phyloP scores from a whole-genome alignment of 1,140 invertebrate species.

The Drosophila parabipectinata region DNA sequence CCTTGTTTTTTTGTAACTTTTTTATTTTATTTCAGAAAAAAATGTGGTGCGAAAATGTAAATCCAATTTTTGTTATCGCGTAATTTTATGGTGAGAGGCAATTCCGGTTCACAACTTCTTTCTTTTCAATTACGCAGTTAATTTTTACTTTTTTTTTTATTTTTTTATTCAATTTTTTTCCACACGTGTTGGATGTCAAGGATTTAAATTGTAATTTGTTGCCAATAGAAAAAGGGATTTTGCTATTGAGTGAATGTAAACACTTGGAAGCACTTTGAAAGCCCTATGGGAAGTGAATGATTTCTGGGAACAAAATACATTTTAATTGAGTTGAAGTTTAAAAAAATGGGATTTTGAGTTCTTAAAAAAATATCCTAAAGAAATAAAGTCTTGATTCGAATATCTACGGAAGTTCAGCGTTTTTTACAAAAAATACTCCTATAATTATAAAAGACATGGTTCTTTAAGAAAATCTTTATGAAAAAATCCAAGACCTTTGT shows the following conservation, averaged over 20 bases:
- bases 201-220: conserved; percentile 23
- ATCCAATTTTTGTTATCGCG: conserved; percentile 72
- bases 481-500: conserved; percentile 1
- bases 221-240: background rate
- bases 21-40: conserved; percentile 30
- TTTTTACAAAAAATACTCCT: no score
- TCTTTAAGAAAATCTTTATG: background rate
- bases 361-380: no score
- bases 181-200: conserved; percentile 59
- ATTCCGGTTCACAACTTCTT: conserved; percentile 14
- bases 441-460: background rate
- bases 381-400: no score
- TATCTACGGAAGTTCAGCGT: no score
- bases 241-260: conserved; percentile 32
- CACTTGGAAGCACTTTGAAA: conserved; percentile 29
- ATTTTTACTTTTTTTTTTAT: conserved; percentile 10
- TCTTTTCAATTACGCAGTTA: conserved; percentile 64
- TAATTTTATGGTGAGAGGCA: conserved; percentile 49
- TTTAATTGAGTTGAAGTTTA: conserved; percentile 14
- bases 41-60: conserved; percentile 63
- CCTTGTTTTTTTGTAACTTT: conserved; percentile 15
- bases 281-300: conserved; percentile 5
- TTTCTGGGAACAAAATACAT: background rate
- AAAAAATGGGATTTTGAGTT: background rate
- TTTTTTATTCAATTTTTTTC: conserved; percentile 21